Evolutionary conservation across 2,888 invertebrate genomes (phyloP).

Genomic region (Dicyrtoma fusca): DNA sequence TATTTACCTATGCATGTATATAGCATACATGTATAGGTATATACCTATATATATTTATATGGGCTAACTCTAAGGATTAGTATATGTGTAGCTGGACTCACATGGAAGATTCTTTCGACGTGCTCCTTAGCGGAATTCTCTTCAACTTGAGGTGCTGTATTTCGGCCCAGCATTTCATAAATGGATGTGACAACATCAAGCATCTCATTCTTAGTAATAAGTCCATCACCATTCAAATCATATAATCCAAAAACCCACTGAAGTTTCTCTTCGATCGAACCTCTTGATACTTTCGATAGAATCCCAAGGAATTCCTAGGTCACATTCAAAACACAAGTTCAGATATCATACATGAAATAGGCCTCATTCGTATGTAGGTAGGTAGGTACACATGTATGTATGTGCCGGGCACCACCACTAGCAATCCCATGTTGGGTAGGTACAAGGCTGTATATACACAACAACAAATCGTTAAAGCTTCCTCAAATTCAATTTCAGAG

Average conservation of each 20-base stretch:
- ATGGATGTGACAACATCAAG: slow-evolving; percentile 79
- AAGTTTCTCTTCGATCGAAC: slow-evolving; percentile 80
- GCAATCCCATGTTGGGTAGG: too few species aligned
- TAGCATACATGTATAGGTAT: background rate
- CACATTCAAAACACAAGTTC: slow-evolving; percentile 47
- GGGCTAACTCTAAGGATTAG: background rate
- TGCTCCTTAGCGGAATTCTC: slow-evolving; percentile 78
- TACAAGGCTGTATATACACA: too few species aligned
- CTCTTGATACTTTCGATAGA: slow-evolving; percentile 80
- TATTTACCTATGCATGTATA: too few species aligned
- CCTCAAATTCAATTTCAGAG: too few species aligned
- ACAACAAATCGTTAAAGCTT: too few species aligned
- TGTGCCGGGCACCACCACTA: too few species aligned
- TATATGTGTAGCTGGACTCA: slow-evolving; percentile 61
- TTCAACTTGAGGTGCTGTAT: slow-evolving; percentile 73
- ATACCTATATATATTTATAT: background rate
- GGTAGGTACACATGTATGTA: too few species aligned
- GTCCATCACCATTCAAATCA: slow-evolving; percentile 83
- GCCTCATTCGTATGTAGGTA: background rate
- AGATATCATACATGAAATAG: too few species aligned
- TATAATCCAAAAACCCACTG: slow-evolving; percentile 88
- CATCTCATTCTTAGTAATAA: slow-evolving; percentile 83
- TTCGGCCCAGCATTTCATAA: slow-evolving; percentile 82
- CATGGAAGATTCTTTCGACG: slow-evolving; percentile 83
- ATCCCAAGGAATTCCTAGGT: slow-evolving; percentile 83